Evolutionary conservation across 2,797 vertebrate genomes (phyloP).

Genomic region (Chelmon rostratus): DNA sequence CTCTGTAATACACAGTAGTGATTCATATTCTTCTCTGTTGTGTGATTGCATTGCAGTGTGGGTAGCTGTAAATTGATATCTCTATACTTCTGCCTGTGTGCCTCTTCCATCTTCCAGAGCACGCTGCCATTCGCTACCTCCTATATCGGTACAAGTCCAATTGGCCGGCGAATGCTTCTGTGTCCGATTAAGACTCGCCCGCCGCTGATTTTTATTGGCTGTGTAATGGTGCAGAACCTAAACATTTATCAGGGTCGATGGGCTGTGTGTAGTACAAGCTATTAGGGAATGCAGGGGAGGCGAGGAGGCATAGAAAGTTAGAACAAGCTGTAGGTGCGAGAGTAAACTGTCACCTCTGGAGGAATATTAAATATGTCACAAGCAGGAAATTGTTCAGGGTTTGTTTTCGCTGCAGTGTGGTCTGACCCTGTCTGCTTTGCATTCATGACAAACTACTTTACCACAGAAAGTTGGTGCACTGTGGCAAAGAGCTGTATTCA

Average conservation of each 20-base stretch:
- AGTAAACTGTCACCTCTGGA: conserved; percentile 61
- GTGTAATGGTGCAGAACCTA: conserved; percentile 85
- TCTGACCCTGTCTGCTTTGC: conserved; percentile 50
- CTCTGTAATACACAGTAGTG: conserved; percentile 40
- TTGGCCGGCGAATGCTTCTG: conserved; percentile 73
- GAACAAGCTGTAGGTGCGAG: conserved; percentile 56
- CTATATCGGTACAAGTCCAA: conserved; percentile 66
- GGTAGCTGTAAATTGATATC: conserved; percentile 58
- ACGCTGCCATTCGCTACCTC: conserved; percentile 53
- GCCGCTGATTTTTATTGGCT: conserved; percentile 86
- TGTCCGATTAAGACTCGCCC: conserved; percentile 82
- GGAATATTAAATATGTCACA: conserved; percentile 71
- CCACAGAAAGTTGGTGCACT: conserved; percentile 51
- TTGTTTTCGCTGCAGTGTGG: conserved; percentile 61
- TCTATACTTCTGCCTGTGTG: conserved; percentile 40
- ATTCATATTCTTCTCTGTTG: conserved; percentile 46
- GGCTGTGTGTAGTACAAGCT: conserved; percentile 76
- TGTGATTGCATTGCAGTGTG: conserved; percentile 58
- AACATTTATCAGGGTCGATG: conserved; percentile 88
- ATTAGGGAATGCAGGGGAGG: conserved; percentile 68
- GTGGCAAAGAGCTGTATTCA: conserved; percentile 31
- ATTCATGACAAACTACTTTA: conserved; percentile 64
- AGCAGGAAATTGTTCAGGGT: conserved; percentile 63
- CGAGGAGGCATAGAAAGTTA: conserved; percentile 54
- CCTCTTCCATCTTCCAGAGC: conserved; percentile 52